These are phyloP conservation scores for Sinopyrophorus schimmeli DNA, from an alignment of 2,888 invertebrate genomes.

Conservation along the genomic window DNA sequence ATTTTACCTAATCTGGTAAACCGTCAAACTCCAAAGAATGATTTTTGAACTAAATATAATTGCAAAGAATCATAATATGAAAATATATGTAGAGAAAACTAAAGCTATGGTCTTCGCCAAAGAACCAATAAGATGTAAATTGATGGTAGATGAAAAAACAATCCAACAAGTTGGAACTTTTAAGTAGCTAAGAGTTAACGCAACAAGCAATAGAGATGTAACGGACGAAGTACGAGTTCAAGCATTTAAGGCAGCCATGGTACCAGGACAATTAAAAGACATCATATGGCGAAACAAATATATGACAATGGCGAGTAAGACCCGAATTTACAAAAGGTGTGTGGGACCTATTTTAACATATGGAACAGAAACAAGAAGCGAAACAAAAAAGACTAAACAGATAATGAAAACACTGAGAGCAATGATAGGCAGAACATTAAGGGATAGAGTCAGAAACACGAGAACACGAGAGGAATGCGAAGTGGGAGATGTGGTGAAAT, in stretches of 20 bases:
- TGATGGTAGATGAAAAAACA: no score
- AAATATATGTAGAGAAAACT: no score
- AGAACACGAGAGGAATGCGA: not conserved
- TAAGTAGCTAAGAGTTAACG: not conserved
- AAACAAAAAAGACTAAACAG: not conserved
- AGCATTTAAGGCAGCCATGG: conserved; percentile 3
- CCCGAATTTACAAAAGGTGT: not conserved
- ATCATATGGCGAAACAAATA: conserved; percentile 2
- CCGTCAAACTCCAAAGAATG: no score
- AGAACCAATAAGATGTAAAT: not conserved
- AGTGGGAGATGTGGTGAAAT: not conserved
- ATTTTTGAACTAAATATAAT: not conserved
- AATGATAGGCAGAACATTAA: not conserved
- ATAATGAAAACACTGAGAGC: not conserved
- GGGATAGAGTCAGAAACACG: not conserved
- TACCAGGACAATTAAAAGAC: conserved; percentile 1
- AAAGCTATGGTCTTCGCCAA: not conserved
- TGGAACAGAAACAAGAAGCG: not conserved
- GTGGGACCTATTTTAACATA: not conserved
- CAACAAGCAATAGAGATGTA: no score
- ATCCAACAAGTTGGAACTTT: no score
- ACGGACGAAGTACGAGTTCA: conserved; percentile 4
- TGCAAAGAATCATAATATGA: not conserved
- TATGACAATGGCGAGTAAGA: conserved; percentile 1
- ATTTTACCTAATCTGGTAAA: no score